phyloP scores from a whole-genome alignment of 2,888 invertebrate genomes.

The Oxytorus armatus region DNA sequence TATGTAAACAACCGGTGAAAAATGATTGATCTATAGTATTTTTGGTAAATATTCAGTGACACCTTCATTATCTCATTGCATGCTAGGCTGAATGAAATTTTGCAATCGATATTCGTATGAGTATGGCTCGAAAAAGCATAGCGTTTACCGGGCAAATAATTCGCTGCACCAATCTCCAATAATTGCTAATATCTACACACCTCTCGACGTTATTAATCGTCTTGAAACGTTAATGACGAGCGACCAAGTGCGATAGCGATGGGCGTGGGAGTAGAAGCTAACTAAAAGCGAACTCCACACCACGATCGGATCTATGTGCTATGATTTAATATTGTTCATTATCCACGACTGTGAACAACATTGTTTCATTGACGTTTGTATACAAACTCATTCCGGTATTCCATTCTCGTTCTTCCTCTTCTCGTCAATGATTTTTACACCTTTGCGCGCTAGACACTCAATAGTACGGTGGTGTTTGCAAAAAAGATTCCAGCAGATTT shows the following conservation, averaged over 20 bases:
- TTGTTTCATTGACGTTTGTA: background rate
- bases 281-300: slow-evolving; percentile 47
- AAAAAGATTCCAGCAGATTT: background rate
- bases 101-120: slow-evolving; percentile 6
- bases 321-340: slow-evolving; percentile 41
- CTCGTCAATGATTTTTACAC: background rate
- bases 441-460: background rate
- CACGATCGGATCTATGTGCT: background rate
- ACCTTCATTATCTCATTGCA: too few relatives aligned
- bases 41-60: too few relatives aligned
- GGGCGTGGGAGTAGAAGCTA: slow-evolving; percentile 61
- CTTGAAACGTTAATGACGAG: slow-evolving; percentile 66
- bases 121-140: too few relatives aligned
- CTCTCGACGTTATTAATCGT: slow-evolving; percentile 67
- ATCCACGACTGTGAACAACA: slow-evolving; percentile 14
- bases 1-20: too few relatives aligned
- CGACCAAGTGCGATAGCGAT: slow-evolving; percentile 63
- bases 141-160: slow-evolving; percentile 31
- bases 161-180: slow-evolving; percentile 28
- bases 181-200: slow-evolving; percentile 61
- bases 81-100: slow-evolving; percentile 3
- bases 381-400: background rate
- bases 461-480: background rate
- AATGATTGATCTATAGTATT: too few relatives aligned
- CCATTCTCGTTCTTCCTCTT: background rate